Evolutionary conservation across 2,797 vertebrate species (phyloP).

Genomic region (Scolopax rusticola): DNA sequence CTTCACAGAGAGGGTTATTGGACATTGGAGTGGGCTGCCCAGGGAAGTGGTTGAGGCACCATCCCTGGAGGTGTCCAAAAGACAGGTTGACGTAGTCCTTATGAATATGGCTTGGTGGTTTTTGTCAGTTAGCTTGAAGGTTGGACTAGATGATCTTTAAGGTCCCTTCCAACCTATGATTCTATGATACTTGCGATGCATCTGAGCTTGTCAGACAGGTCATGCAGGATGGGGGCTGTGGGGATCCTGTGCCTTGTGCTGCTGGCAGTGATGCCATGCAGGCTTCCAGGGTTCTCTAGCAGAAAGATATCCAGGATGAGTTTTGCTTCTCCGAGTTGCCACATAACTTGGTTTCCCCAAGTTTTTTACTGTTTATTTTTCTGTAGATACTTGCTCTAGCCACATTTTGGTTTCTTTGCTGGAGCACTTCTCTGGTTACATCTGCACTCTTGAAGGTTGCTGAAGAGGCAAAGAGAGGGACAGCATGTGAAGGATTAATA

Average conservation of each 20-base stretch:
- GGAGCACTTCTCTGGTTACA: neutral
- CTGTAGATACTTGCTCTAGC: fast-evolving
- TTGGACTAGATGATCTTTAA: too few relatives aligned
- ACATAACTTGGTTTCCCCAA: fast-evolving
- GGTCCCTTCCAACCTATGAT: too few relatives aligned
- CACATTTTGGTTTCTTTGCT: neutral
- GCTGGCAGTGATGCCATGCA: neutral
- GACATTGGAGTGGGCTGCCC: too few relatives aligned
- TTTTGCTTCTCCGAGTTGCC: neutral
- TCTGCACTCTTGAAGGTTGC: neutral
- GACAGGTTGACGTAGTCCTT: too few relatives aligned
- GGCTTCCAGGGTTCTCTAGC: neutral
- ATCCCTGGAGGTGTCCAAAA: too few relatives aligned
- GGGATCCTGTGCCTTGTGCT: neutral
- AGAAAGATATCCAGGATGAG: neutral
- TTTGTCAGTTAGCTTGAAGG: too few relatives aligned
- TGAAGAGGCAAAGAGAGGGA: neutral
- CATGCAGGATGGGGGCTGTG: fast-evolving
- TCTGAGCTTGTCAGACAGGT: fast-evolving
- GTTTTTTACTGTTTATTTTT: fast-evolving
- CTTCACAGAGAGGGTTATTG: too few relatives aligned
- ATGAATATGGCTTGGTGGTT: too few relatives aligned
- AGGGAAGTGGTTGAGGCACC: too few relatives aligned
- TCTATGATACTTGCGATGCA: too few relatives aligned
- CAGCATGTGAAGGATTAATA: neutral